Evolutionary conservation across 2,888 invertebrate genomes (phyloP), one percentile per base, ranked within the genome.

Genomic region (Microplitis deprimator): DNA sequence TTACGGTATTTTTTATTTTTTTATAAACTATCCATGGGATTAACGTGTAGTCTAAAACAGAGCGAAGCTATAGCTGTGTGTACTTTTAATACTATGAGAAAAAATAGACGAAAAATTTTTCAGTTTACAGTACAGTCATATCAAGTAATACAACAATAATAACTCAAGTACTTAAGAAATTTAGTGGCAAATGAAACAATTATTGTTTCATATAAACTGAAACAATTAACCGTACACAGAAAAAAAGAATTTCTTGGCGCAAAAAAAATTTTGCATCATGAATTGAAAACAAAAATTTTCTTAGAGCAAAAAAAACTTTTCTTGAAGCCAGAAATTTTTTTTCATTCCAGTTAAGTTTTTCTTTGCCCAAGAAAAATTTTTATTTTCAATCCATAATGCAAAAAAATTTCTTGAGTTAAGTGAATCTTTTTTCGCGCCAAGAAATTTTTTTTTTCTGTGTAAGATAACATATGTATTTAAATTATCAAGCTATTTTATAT

Each of bases 21-120:
- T 67, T 38, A 67, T 67, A 67, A 39, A 67, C 29, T 67, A 20
- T 38, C 16, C 29, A 67, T 20, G 39, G 38, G 39, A 59, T 70
- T 40, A 50, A 68, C 39, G 38, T 70, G 41, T 40, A 70, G 40
- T 50, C 70, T 41, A 70, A n/a, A 50, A 20, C 16, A 20, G 40
- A n/a, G 70, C 40, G 16, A 17, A 70, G 70, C 41, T 50, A 50
- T 13, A 50, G 50, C 8, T 50, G 50, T 13, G 50, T 50, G 50
- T 50, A 13, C 8, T 50, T 50, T 13, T 4, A 50, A 13, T 50
- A 50, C 50, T 13, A 50, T 8, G 10, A 50, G 50, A 50, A 50
- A 50, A 50, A 50, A 50, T 50, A 50, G 8, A 50, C 50, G 8
- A 6, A 50, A 50, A 10, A 50, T 50, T 13, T 50, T 29, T n/a